Conservation (phyloP, 2,113 vertebrate species). For the Laticauda laticaudata region DNA sequence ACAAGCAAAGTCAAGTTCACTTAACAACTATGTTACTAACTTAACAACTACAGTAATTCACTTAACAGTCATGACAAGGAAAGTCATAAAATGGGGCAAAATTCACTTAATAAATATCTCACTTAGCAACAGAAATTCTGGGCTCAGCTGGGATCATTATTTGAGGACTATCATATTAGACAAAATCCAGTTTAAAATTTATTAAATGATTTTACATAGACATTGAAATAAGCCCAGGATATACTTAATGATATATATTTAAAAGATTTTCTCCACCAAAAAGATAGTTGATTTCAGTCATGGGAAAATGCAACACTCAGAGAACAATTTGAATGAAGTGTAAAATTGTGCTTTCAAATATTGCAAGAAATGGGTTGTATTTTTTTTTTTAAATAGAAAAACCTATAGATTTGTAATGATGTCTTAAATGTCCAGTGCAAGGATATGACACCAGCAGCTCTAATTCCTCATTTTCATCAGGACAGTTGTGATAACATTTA, state of each 20-base stretch:
- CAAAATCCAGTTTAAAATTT: background rate
- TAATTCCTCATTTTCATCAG: background rate
- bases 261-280: background rate
- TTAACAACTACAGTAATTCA: too few relatives aligned
- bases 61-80: too few relatives aligned
- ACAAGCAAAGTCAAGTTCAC: too few relatives aligned
- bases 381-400: background rate
- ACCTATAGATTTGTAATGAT: background rate
- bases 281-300: background rate
- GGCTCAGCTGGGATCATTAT: too few relatives aligned
- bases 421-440: background rate
- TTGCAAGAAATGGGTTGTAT: background rate
- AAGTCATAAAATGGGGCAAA: too few relatives aligned
- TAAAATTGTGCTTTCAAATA: rapidly evolving
- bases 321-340: background rate
- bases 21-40: too few relatives aligned
- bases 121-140: too few relatives aligned
- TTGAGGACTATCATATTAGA: too few relatives aligned
- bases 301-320: background rate
- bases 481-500: background rate
- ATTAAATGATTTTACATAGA: background rate
- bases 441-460: background rate
- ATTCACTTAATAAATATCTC: too few relatives aligned
- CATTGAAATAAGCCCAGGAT: background rate
- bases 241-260: background rate